Evolutionary conservation across 2,888 invertebrate genomes (phyloP).

Genomic region (Scrobipalpa atriplicella): DNA sequence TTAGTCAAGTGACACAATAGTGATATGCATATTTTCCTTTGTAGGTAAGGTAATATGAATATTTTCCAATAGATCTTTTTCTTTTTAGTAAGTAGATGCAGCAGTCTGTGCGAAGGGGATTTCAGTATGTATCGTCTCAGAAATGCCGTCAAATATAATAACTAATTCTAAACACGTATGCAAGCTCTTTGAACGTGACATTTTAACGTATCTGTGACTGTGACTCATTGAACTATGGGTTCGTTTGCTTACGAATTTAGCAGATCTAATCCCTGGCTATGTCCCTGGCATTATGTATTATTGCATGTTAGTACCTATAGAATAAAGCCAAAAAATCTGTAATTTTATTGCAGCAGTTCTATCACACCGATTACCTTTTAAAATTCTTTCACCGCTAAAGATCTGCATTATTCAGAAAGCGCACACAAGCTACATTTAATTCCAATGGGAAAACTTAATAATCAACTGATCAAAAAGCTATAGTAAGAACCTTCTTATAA

Average conservation of each 20-base stretch:
- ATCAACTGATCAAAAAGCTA: no score
- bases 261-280: background rate
- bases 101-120: constrained; percentile 37
- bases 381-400: no score
- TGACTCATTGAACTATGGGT: constrained; percentile 37
- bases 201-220: constrained; percentile 25
- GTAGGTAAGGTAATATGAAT: no score
- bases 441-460: no score
- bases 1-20: background rate
- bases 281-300: background rate
- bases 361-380: no score
- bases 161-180: constrained; percentile 44
- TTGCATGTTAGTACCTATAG: no score
- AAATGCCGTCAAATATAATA: constrained; percentile 36
- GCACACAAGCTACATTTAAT: no score
- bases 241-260: constrained; percentile 38
- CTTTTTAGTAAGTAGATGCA: no score
- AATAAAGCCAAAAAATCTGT: no score
- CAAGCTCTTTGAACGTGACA: constrained; percentile 40
- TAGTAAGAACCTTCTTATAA: no score
- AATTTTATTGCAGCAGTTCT: no score
- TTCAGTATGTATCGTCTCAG: constrained; percentile 29
- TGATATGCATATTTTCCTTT: background rate
- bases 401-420: no score
- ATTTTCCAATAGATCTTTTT: constrained; percentile 34